Conservation (phyloP, 2,113 vertebrate genomes). For the Megaleporinus macrocephalus region DNA sequence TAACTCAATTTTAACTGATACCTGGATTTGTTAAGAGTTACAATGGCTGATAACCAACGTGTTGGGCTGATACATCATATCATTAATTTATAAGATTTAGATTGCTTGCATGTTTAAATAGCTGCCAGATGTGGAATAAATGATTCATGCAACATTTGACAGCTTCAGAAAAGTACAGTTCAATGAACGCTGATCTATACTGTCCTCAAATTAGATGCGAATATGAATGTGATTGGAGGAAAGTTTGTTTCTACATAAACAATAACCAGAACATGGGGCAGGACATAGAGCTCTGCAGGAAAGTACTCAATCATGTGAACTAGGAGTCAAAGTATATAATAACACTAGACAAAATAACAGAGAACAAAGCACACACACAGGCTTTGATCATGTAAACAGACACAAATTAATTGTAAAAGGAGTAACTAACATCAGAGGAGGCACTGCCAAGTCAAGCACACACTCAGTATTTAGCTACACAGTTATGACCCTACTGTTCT, state of each 20-base stretch:
- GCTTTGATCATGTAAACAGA: conserved; percentile 1
- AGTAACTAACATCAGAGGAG: not conserved
- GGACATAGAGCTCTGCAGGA: conserved; percentile 42
- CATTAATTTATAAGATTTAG: not conserved
- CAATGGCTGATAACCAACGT: not conserved
- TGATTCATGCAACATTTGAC: not conserved
- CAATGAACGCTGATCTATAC: not conserved
- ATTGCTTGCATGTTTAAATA: not conserved
- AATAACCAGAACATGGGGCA: conserved; percentile 24
- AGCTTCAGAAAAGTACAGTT: not conserved
- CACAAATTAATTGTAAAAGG: not conserved
- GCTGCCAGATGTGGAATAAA: conserved; percentile 1
- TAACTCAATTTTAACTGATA: not conserved
- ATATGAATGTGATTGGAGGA: not conserved
- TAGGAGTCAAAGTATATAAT: conserved; percentile 57
- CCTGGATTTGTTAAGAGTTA: not conserved
- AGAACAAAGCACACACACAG: conserved; percentile 37
- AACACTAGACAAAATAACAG: conserved; percentile 43
- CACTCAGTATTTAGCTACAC: not conserved
- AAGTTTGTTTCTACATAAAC: not conserved
- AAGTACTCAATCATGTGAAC: conserved; percentile 40
- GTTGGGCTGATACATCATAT: not conserved
- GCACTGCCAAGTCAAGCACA: conserved; percentile 18
- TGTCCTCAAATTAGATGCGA: not conserved
- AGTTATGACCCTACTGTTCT: conserved; percentile 18